phyloP scores from a whole-genome alignment of 2,113 vertebrate genomes.

The Aythya baeri region DNA sequence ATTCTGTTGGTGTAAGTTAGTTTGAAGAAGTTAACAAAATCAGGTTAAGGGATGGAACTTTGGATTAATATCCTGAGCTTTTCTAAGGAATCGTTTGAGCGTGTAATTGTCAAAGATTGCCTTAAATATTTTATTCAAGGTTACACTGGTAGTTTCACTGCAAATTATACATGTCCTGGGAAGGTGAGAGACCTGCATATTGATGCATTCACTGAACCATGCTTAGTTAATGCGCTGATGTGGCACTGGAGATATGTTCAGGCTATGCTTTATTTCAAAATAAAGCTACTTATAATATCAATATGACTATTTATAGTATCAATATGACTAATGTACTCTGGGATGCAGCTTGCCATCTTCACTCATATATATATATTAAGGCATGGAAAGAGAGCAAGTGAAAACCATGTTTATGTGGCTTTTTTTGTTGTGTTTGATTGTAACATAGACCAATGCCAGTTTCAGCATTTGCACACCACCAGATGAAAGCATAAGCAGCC shows the following conservation, averaged over 20 bases:
- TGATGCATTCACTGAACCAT: background rate
- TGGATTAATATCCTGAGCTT: background rate
- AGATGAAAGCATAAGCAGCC: background rate
- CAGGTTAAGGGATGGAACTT: background rate
- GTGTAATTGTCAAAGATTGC: background rate
- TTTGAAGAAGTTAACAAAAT: background rate
- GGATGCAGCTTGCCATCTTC: background rate
- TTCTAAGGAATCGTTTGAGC: background rate
- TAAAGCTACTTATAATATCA: background rate
- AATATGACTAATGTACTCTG: background rate
- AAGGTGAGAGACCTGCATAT: background rate
- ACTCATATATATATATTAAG: background rate
- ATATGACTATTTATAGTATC: background rate
- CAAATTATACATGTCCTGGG: background rate
- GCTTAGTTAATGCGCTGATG: background rate
- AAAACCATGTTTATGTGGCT: background rate
- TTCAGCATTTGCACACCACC: background rate
- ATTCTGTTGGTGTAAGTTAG: background rate
- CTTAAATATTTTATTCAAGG: constrained; percentile 41
- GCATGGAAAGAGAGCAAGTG: background rate
- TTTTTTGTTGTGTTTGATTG: background rate
- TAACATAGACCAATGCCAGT: background rate
- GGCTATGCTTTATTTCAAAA: background rate
- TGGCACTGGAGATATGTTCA: background rate
- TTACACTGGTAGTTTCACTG: background rate